Evolutionary conservation across 2,113 vertebrate species (phyloP), one percentile per base, ranked within the genome.

Genomic region (Brachyhypopomus occidentalis): DNA sequence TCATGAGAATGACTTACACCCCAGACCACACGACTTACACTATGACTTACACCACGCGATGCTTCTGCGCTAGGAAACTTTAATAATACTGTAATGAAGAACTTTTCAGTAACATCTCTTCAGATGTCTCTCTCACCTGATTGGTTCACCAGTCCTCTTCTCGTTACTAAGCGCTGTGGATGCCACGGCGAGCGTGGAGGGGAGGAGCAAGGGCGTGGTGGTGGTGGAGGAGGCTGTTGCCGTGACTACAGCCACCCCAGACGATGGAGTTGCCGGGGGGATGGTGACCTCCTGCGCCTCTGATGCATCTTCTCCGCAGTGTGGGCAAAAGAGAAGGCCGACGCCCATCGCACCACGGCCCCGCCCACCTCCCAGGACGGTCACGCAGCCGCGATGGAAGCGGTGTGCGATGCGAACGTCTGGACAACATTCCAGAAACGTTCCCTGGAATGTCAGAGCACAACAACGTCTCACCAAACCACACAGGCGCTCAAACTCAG

Each of bases 291-390:
- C 96, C 76, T 96, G 95, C 2, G 96, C 96, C 84, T 97, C 96
- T 0, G 96, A 95, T 0, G 96, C 96, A 0, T 97, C 96, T 77
- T 97, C 96, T 0, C 96, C 96, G 4, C 96, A 97, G 86, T 97
- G 96, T 2, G 96, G 96, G 82, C 96, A 97, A 91, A 97, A 97
- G 36, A 97, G 93, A 91, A 96, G 92, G 1, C 96, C 96, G 2
- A 90, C 84, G 1, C 89, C 91, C 5, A 88, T 87, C 1, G 78
- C 60, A 1, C 80, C 77, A 22, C 92, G 84, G 79, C 90, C 89
- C 59, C 92, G 91, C 17, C 92, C 92, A 0, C 92, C 85, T 0
- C 95, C 95, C 79, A 97, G 88, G 72, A 96, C 95, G 0, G 96
- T 96, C 81, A 97, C 96, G 8, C 96, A 97, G 69, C 94, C 93